These are phyloP conservation scores for Cyanistes caeruleus DNA, from an alignment of 2,113 vertebrate genomes.

Conservation along the genomic window DNA sequence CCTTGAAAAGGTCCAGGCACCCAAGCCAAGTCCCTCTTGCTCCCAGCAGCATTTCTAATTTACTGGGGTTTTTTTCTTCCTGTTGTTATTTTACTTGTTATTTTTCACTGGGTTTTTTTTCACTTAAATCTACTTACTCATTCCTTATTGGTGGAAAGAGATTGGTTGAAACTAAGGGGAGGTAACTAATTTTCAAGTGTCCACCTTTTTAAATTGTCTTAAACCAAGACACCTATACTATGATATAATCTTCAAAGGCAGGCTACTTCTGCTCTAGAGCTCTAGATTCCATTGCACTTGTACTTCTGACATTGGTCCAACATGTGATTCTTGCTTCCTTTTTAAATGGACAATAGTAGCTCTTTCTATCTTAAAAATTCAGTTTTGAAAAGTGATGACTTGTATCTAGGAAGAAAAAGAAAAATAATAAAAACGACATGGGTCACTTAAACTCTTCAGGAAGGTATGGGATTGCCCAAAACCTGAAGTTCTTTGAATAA, in stretches of 20 bases:
- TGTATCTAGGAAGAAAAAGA: not conserved
- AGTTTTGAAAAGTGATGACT: not conserved
- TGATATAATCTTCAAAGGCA: not conserved
- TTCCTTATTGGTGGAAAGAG: not conserved
- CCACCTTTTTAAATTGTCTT: not conserved
- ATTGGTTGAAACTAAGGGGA: not conserved
- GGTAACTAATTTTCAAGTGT: not conserved
- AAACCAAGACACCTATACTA: not conserved
- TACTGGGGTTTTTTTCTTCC: rapidly evolving
- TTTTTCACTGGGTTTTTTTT: not conserved
- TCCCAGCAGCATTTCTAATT: not conserved
- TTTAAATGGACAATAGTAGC: not conserved
- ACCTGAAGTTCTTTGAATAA: not conserved
- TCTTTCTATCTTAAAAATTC: not conserved
- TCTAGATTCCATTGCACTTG: not conserved
- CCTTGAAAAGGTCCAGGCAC: not conserved
- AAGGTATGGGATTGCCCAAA: not conserved
- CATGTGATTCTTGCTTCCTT: not conserved
- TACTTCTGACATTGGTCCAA: not conserved
- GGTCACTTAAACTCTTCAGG: not conserved
- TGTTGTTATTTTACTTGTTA: too few species aligned
- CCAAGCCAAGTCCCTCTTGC: rapidly evolving
- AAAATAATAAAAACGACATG: not conserved
- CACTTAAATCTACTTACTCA: not conserved
- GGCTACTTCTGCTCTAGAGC: not conserved